Conservation (phyloP, 64 coral and sea anemone species). For the Actinia equina region DNA sequence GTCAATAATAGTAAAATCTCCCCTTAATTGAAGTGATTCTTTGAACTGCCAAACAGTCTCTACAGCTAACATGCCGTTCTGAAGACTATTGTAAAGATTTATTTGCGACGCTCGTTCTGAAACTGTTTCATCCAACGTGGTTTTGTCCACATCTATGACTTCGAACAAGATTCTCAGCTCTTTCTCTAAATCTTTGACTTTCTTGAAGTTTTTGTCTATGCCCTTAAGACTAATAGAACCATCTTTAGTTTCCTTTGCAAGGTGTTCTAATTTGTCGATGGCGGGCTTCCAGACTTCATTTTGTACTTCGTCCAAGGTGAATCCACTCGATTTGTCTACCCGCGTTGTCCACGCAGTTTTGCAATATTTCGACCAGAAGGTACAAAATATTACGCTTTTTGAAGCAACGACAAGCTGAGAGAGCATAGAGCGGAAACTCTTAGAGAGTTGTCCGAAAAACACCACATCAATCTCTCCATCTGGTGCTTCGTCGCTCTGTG, state of each 20-base stretch:
- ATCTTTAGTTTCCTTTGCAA: neutral
- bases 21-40: neutral
- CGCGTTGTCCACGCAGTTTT: neutral
- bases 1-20: slow-evolving; percentile 18
- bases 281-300: slow-evolving; percentile 38
- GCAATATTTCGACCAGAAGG: slow-evolving; percentile 29
- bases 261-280: slow-evolving; percentile 2
- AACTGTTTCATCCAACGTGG: neutral
- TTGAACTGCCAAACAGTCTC: slow-evolving; percentile 39
- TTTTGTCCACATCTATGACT: too few relatives aligned
- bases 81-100: slow-evolving; percentile 11
- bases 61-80: neutral
- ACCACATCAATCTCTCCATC: neutral
- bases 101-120: neutral
- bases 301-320: slow-evolving; percentile 23
- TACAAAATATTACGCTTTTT: slow-evolving; percentile 41
- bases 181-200: neutral
- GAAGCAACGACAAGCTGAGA: neutral
- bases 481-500: neutral
- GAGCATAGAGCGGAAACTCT: neutral
- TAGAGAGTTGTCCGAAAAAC: neutral
- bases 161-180: slow-evolving; percentile 28
- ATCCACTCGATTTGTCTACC: neutral
- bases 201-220: slow-evolving; percentile 46
- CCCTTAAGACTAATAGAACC: slow-evolving; percentile 26